Percentiles rank a stretch among this genome's conserved stretches.
Evolutionary conservation across 2,888 invertebrate genomes (phyloP).

Genomic region (Pantelozetes paolii): DNA sequence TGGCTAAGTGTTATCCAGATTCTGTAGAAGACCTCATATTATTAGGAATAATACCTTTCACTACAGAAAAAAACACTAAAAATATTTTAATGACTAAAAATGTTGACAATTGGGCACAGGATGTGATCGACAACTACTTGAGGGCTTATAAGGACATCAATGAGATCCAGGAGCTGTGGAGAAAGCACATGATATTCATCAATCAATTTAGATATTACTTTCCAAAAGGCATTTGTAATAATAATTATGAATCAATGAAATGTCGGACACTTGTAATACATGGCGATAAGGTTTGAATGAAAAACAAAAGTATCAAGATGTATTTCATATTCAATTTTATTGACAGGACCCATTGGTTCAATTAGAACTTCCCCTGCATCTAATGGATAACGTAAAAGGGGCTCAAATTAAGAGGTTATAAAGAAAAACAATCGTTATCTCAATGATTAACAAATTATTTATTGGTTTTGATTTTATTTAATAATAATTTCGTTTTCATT

Average conservation of each 20-base stretch:
- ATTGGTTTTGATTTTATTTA: too few relatives aligned
- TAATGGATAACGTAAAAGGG: background rate
- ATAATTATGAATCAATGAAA: background rate
- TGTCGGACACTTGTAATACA: slow-evolving; percentile 12
- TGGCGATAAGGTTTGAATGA: slow-evolving; percentile 23
- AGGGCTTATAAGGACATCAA: background rate
- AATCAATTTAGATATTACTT: background rate
- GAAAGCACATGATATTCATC: background rate
- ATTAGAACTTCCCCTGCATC: background rate
- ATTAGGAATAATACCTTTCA: background rate
- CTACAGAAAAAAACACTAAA: background rate
- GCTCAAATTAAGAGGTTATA: slow-evolving; percentile 3
- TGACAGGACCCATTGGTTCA: slow-evolving; percentile 14
- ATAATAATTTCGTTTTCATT: background rate
- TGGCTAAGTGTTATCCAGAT: slow-evolving; percentile 50
- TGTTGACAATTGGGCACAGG: background rate
- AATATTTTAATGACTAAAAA: background rate
- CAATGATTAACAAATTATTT: background rate
- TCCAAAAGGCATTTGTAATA: slow-evolving; percentile 1
- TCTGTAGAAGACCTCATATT: slow-evolving; percentile 43
- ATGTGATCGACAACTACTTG: background rate
- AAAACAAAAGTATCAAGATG: too few relatives aligned
- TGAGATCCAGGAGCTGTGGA: slow-evolving; percentile 12
- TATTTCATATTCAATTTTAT: background rate
- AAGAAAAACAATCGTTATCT: too few relatives aligned